Conservation (phyloP, 2,888 invertebrate species). For the Rhamphomyia laevipes region DNA sequence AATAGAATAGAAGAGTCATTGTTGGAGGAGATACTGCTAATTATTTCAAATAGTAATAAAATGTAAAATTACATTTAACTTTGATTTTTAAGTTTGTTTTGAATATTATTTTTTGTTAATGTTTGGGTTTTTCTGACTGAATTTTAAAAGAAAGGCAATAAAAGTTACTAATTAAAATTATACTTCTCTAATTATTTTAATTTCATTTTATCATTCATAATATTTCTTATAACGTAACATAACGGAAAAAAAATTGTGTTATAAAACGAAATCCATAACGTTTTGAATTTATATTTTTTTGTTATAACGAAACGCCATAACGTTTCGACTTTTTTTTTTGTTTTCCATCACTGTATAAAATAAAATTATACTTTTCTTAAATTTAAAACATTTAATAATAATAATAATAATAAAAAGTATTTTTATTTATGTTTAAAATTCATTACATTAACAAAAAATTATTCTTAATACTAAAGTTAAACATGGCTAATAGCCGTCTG, state of each 20-base stretch:
- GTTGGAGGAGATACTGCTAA: neutral
- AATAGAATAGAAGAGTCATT: neutral
- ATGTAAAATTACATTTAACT: neutral
- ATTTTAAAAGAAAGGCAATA: neutral
- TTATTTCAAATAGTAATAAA: neutral
- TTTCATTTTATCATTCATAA: neutral
- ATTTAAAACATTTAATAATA: no score
- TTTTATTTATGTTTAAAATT: no score
- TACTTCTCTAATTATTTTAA: no score
- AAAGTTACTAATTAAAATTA: neutral
- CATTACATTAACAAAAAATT: no score
- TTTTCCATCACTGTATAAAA: no score
- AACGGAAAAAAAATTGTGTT: neutral
- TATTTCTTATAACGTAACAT: neutral
- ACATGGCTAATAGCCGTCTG: no score
- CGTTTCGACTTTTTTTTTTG: no score
- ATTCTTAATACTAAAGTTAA: no score
- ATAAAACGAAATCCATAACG: neutral
- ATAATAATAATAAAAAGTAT: no score
- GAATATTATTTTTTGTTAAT: neutral
- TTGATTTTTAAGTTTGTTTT: neutral
- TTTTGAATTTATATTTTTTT: neutral
- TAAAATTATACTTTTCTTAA: no score
- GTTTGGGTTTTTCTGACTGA: neutral
- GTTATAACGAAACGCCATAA: neutral